Evolutionary conservation across 1,140 invertebrate genomes (phyloP).

Genomic region (Zophobas atratus): DNA sequence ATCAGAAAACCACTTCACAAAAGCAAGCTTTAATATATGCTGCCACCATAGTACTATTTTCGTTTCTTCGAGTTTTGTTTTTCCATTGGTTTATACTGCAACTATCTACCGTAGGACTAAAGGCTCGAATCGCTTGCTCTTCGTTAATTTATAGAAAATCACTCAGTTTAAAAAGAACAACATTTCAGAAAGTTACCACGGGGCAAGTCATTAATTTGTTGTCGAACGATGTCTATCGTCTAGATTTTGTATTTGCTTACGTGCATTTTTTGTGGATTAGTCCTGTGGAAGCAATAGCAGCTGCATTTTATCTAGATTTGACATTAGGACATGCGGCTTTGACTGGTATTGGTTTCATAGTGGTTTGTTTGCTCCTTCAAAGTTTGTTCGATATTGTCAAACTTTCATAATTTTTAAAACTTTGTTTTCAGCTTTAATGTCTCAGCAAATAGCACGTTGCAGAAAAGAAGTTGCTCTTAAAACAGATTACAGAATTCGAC

Average conservation of each 20-base stretch:
- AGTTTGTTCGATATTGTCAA: conserved; percentile 70
- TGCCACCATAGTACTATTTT: background rate
- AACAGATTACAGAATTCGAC: conserved; percentile 86
- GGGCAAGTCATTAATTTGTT: conserved; percentile 90
- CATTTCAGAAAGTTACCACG: conserved; percentile 82
- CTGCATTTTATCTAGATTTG: conserved; percentile 76
- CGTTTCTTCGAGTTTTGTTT: conserved; percentile 74
- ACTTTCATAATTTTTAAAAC: background rate
- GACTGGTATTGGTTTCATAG: conserved; percentile 81
- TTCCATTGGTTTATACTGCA: conserved; percentile 85
- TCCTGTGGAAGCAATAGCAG: conserved; percentile 81
- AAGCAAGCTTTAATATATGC: conserved; percentile 79
- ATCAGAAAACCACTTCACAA: conserved; percentile 67
- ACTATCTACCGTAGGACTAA: conserved; percentile 78
- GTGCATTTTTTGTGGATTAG: conserved; percentile 80
- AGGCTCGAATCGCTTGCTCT: conserved; percentile 83
- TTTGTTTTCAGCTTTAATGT: conserved; percentile 74
- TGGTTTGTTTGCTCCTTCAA: conserved; percentile 87
- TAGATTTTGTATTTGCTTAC: conserved; percentile 77
- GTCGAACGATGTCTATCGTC: conserved; percentile 85
- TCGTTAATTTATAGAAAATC: conserved; percentile 89
- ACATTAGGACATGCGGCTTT: conserved; percentile 76
- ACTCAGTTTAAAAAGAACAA: conserved; percentile 74
- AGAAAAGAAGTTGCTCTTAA: conserved; percentile 76
- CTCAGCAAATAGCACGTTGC: conserved; percentile 77